Evolutionary conservation across 2,888 invertebrate species (phyloP).

Genomic region (Mythimna impura): DNA sequence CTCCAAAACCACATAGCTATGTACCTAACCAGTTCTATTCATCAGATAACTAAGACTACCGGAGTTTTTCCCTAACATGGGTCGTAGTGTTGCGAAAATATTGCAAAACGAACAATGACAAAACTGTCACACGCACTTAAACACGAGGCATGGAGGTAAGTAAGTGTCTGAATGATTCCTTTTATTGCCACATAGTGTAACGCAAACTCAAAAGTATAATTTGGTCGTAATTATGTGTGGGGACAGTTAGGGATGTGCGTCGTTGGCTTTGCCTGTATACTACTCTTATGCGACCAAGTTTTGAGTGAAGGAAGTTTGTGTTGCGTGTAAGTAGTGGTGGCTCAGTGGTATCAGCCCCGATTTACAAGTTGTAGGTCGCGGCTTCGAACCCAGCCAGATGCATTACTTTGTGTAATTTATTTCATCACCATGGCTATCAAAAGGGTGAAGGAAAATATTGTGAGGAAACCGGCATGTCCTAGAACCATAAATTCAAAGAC

Average conservation of each 20-base stretch:
- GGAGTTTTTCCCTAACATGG: constrained; percentile 53
- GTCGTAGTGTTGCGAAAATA: constrained; percentile 55
- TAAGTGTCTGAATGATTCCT: constrained; percentile 62
- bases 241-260: constrained; percentile 63
- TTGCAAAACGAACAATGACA: constrained; percentile 62
- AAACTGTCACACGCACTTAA: constrained; percentile 65
- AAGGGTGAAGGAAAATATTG: too few species aligned
- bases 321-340: too few species aligned
- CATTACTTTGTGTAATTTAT: too few species aligned
- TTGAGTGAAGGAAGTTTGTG: constrained; percentile 33
- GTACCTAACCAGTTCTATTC: constrained; percentile 47
- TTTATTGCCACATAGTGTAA: constrained; percentile 60
- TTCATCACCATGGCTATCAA: too few species aligned
- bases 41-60: constrained; percentile 50
- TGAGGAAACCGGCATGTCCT: too few species aligned
- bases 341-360: too few species aligned
- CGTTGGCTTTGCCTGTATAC: constrained; percentile 51
- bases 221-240: constrained; percentile 61
- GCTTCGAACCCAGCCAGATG: too few species aligned
- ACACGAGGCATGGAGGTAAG: constrained; percentile 54
- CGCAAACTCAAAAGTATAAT: constrained; percentile 59
- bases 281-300: constrained; percentile 61
- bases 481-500: too few species aligned
- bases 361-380: too few species aligned
- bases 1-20: constrained; percentile 38